These are phyloP conservation scores for Oscheius sp. DNA, from an alignment of 2,888 invertebrate species.

Conservation along the genomic window DNA sequence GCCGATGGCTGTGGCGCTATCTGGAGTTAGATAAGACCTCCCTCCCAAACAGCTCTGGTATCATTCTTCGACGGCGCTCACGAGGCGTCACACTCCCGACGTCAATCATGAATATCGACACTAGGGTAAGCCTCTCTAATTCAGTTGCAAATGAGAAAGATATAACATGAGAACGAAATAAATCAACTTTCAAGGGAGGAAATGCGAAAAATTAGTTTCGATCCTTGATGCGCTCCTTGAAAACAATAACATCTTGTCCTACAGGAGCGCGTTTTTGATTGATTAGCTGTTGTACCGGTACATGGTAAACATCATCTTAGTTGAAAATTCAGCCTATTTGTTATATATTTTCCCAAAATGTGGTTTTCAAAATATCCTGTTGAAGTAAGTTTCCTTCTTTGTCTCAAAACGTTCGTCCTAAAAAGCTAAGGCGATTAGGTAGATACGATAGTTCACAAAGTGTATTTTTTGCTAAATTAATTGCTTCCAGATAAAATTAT, in stretches of 20 bases:
- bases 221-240: no score
- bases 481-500: conserved; percentile 44
- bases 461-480: not conserved
- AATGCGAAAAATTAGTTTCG: no score
- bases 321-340: not conserved
- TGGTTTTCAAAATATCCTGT: not conserved
- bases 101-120: conserved; percentile 26
- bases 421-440: no score
- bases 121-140: conserved; percentile 17
- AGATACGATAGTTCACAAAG: no score
- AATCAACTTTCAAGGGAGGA: no score
- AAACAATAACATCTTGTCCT: no score
- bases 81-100: conserved; percentile 20
- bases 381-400: not conserved
- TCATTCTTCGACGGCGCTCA: conserved; percentile 20
- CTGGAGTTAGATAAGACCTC: conserved; percentile 26
- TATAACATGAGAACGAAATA: no score
- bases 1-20: conserved; percentile 11
- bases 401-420: not conserved
- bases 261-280: not conserved
- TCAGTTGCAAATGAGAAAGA: no score
- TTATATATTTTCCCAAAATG: not conserved
- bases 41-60: conserved; percentile 27
- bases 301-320: not conserved
- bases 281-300: not conserved